Conservation (phyloP, 2,797 vertebrate species). For the Malacoctenus gilli region DNA sequence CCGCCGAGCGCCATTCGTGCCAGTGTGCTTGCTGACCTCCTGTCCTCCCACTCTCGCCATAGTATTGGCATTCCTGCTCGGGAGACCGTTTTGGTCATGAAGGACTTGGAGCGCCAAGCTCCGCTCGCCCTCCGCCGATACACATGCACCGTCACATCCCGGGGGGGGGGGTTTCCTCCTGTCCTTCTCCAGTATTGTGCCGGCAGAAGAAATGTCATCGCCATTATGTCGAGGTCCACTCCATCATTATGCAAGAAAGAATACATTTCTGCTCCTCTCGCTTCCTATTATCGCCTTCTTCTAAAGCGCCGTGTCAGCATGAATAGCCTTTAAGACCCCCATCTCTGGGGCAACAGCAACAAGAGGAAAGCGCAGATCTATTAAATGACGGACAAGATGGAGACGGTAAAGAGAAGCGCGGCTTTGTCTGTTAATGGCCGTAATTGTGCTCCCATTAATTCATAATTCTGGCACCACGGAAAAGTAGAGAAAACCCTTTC, state of each 20-base stretch:
- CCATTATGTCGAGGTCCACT: constrained; percentile 10
- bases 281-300: constrained; percentile 6
- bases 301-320: background rate
- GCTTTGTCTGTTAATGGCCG: background rate
- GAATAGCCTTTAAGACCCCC: constrained; percentile 33
- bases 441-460: constrained; percentile 11
- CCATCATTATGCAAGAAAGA: constrained; percentile 29
- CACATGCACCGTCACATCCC: constrained; percentile 8
- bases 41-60: constrained; percentile 5
- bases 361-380: background rate
- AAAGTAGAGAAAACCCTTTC: background rate
- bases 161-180: constrained; percentile 10
- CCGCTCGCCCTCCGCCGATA: no score
- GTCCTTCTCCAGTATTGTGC: constrained; percentile 20
- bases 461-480: background rate
- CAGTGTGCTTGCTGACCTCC: rapidly evolving
- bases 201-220: constrained; percentile 25
- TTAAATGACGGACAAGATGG: constrained; percentile 15
- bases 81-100: background rate
- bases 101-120: constrained; percentile 14
- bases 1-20: no score
- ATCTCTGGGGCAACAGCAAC: constrained; percentile 6
- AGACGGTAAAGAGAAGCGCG: background rate
- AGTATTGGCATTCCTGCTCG: constrained; percentile 15
- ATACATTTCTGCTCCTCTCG: constrained; percentile 12